Evolutionary conservation across 2,797 vertebrate genomes (phyloP), one percentile per base, ranked within the genome.

Genomic region (Tauraco hartlaubi): DNA sequence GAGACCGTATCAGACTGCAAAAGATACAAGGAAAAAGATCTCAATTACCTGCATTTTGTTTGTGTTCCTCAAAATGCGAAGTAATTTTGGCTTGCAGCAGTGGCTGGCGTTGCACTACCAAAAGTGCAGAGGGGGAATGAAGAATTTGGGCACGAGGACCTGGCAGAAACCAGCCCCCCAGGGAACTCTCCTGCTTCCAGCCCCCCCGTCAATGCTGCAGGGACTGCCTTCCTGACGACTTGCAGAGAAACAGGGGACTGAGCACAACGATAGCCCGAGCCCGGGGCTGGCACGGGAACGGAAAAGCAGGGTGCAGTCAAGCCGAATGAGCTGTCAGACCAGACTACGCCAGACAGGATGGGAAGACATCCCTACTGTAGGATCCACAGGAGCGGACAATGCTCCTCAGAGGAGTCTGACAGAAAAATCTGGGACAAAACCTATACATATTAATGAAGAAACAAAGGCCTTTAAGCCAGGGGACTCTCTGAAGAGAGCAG

Each of bases 351-450:
- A 78, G 63, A 80, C 64, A 41, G 0, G 8, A 77, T 68, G 75
- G 85, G 96, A 94, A 94, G 69, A 48, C 87, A 76, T 37, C 71
- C 80, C 6, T 0, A 58, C 77, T 0, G 6, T 1, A 0, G 82
- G 48, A 94, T 93, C 75, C 78, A 91, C 7, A 3, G 66, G 80
- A 51, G 49, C 55, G 18, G 46, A 97, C 96, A 97, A 94, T 96
- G 71, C 76, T 90, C 64, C 67, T 94, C 90, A 96, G 68, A 92
- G 85, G 44, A 85, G 66, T 16, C 58, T 78, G 90, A 91, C 51
- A 79, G 91, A 87, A 17, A 93, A 96, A 97, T 97, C 84, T 94
- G 91, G 96, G 93, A 72, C 96, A 97, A 94, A 95, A 85, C 28
- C 75, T 92, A 91, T 92, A 83, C 96, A 92, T 90, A 88, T 91